phyloP scores from a whole-genome alignment of 1,140 invertebrate genomes.

The Gryon sp. region DNA sequence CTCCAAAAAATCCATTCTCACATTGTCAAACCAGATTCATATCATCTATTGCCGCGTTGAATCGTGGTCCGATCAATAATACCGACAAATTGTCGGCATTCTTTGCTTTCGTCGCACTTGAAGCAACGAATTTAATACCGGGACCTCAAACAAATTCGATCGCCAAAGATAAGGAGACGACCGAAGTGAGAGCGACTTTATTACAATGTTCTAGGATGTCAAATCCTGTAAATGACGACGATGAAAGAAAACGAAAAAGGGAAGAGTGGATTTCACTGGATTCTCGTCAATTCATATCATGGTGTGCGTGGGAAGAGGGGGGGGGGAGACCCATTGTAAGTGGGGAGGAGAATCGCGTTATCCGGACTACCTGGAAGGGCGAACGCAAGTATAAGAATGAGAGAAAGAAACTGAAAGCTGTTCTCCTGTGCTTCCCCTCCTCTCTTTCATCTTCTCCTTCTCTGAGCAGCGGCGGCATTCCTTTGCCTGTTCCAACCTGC shows the following conservation, averaged over 20 bases:
- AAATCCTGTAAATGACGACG: constrained; percentile 42
- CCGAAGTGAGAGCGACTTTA: constrained; percentile 31
- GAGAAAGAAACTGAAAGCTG: constrained; percentile 49
- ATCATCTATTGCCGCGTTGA: constrained; percentile 5
- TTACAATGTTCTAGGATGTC: constrained; percentile 49
- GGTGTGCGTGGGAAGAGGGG: no score
- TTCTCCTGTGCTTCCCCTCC: no score
- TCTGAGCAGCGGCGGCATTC: constrained; percentile 68
- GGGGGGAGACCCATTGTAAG: no score
- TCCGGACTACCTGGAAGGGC: constrained; percentile 39
- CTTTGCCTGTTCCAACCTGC: constrained; percentile 73
- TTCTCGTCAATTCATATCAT: no score
- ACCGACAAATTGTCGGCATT: constrained; percentile 49
- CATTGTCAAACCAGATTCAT: constrained; percentile 16
- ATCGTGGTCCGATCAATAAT: constrained; percentile 34
- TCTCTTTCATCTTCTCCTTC: no score
- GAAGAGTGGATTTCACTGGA: constrained; percentile 11
- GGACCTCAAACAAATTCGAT: constrained; percentile 16
- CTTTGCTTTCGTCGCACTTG: constrained; percentile 27
- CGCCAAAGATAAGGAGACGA: constrained; percentile 31
- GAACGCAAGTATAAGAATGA: constrained; percentile 33
- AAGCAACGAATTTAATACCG: constrained; percentile 22
- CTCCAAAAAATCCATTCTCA: not conserved
- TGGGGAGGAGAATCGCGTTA: constrained; percentile 8
- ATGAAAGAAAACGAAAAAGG: not conserved